phyloP scores from a whole-genome alignment of 2,113 vertebrate genomes.

The Corapipo altera region DNA sequence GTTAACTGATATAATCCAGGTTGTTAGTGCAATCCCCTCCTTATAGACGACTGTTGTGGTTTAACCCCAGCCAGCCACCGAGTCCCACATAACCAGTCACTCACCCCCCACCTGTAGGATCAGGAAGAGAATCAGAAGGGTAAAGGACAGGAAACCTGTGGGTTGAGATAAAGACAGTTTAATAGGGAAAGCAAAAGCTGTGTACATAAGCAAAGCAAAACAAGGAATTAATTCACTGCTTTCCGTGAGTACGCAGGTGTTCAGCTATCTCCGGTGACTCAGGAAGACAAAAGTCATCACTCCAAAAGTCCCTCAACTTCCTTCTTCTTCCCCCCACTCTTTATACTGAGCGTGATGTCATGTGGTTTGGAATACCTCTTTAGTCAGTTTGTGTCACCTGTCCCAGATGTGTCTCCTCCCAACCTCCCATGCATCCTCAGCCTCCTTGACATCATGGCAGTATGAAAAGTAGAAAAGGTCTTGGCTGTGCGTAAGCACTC shows the following conservation, averaged over 20 bases:
- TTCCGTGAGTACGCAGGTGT: neutral
- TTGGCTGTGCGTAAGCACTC: neutral
- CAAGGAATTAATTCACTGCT: neutral
- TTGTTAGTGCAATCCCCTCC: neutral
- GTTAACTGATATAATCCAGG: neutral
- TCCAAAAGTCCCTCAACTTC: rapidly evolving
- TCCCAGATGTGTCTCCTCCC: neutral
- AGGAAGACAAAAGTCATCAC: neutral
- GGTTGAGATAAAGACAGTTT: neutral
- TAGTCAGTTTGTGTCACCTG: neutral
- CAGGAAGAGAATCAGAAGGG: rapidly evolving
- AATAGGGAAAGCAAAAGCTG: neutral
- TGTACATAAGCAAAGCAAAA: rapidly evolving
- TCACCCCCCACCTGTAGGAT: no score
- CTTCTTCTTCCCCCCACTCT: neutral
- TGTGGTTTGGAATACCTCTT: neutral
- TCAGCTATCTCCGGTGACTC: neutral
- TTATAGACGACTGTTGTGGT: neutral
- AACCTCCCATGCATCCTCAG: rapidly evolving
- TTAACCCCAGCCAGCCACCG: neutral
- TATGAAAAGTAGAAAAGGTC: neutral
- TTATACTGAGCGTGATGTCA: rapidly evolving
- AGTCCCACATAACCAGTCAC: rapidly evolving
- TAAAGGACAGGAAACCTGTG: neutral
- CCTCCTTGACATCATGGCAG: rapidly evolving